These are phyloP conservation scores for Acleris emargana DNA, from an alignment of 2,888 invertebrate species.

Conservation along the genomic window DNA sequence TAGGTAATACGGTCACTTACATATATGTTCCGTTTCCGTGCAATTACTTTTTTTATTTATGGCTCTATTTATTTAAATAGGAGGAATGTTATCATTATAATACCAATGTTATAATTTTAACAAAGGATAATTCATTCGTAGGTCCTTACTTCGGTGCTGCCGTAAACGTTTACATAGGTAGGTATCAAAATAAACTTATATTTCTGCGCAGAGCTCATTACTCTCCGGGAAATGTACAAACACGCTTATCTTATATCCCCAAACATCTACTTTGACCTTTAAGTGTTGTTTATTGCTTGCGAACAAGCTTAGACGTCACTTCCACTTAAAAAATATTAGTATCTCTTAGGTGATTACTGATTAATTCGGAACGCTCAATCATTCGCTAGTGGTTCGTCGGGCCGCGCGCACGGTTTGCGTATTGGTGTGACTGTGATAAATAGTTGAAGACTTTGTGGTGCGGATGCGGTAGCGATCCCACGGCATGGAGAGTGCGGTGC, in stretches of 20 bases:
- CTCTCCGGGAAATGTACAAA: no score
- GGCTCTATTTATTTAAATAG: no score
- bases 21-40: conserved; percentile 6
- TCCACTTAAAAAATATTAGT: conserved; percentile 7
- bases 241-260: background rate
- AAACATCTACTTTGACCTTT: conserved; percentile 20
- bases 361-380: conserved; percentile 39
- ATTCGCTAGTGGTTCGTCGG: conserved; percentile 58
- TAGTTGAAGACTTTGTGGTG: conserved; percentile 42
- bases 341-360: conserved; percentile 22
- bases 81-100: no score
- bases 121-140: no score
- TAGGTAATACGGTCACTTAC: conserved; percentile 3
- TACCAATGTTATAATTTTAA: no score
- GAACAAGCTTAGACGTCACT: conserved; percentile 8
- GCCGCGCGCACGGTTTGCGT: conserved; percentile 54
- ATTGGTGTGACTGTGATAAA: conserved; percentile 35
- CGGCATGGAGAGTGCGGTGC: conserved; percentile 81
- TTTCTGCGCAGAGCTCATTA: no score
- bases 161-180: no score
- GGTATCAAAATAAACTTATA: no score
- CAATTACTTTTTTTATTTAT: conserved; percentile 16
- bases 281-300: conserved; percentile 8
- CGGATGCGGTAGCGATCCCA: conserved; percentile 70
- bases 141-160: no score